phyloP scores from a whole-genome alignment of 2,797 vertebrate genomes.

The Hypotaenidia okinawae region DNA sequence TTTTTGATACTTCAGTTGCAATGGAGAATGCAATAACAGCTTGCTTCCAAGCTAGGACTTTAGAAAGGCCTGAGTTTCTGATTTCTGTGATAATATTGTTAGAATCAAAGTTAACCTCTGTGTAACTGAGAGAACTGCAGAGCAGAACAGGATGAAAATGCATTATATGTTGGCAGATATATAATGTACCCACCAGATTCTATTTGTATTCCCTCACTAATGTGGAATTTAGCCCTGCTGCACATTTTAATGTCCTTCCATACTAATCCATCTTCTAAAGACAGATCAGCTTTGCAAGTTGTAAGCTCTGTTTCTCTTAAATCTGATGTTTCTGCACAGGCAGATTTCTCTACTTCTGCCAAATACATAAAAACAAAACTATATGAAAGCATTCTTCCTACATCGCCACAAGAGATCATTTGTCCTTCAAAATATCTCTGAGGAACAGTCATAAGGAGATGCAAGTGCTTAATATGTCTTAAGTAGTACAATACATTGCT shows the following conservation, averaged over 20 bases:
- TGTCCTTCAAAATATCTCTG: constrained; percentile 23
- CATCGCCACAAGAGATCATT: background rate
- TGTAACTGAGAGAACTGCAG: background rate
- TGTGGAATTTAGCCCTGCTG: background rate
- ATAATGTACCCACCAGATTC: background rate
- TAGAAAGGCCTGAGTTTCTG: background rate
- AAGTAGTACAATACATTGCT: background rate
- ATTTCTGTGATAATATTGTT: background rate
- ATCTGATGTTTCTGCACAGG: background rate
- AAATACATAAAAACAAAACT: background rate
- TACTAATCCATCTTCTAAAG: background rate
- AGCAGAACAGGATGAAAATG: background rate
- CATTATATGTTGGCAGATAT: background rate
- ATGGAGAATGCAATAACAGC: background rate
- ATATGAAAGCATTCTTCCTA: background rate
- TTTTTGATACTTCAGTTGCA: background rate
- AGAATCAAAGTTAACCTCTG: background rate
- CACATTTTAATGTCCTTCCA: background rate
- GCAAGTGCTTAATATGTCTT: background rate
- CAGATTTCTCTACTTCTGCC: background rate
- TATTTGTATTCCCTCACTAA: background rate
- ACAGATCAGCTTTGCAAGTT: background rate
- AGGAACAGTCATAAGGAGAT: background rate
- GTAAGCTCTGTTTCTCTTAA: background rate
- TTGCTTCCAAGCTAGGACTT: background rate